Evolutionary conservation across 2,888 invertebrate genomes (phyloP).

Genomic region (Mylabris sibirica): DNA sequence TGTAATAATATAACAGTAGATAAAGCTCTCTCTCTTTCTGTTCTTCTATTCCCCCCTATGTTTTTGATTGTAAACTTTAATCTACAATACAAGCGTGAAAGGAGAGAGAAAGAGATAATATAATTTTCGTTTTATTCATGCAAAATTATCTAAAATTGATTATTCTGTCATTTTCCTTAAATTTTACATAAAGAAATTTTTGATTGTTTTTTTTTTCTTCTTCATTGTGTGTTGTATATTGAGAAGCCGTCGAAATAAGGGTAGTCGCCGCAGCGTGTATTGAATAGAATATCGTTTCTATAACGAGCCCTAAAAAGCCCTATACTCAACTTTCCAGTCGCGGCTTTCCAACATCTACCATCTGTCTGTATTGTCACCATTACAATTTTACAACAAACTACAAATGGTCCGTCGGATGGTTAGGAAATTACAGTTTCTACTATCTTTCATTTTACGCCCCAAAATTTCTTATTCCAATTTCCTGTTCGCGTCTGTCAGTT

Average conservation of each 20-base stretch:
- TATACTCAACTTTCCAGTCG: slow-evolving; percentile 48
- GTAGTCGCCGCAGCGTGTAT: slow-evolving; percentile 46
- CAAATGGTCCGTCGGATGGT: slow-evolving; percentile 55
- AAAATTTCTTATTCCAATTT: slow-evolving; percentile 82
- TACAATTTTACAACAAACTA: slow-evolving; percentile 49
- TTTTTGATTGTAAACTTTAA: slow-evolving; percentile 10
- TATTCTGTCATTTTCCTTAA: too few species aligned
- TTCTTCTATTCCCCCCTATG: background rate
- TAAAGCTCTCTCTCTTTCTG: slow-evolving; percentile 45
- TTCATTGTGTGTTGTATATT: background rate
- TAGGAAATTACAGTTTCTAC: slow-evolving; percentile 77
- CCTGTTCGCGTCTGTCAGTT: slow-evolving; percentile 67
- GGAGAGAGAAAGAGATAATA: background rate
- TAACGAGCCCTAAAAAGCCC: slow-evolving; percentile 43
- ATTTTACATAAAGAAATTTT: too few species aligned
- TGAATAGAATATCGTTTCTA: slow-evolving; percentile 54
- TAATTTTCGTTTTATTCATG: background rate
- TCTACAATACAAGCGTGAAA: background rate
- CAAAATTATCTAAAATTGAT: background rate
- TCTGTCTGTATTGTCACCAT: slow-evolving; percentile 13
- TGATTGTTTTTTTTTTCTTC: too few species aligned
- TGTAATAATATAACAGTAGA: slow-evolving; percentile 59
- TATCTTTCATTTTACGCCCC: slow-evolving; percentile 81
- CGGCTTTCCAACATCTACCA: slow-evolving; percentile 33
- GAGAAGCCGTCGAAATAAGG: slow-evolving; percentile 37